Conservation (phyloP, 2,113 vertebrate species). For the Illadopsis cleaveri region DNA sequence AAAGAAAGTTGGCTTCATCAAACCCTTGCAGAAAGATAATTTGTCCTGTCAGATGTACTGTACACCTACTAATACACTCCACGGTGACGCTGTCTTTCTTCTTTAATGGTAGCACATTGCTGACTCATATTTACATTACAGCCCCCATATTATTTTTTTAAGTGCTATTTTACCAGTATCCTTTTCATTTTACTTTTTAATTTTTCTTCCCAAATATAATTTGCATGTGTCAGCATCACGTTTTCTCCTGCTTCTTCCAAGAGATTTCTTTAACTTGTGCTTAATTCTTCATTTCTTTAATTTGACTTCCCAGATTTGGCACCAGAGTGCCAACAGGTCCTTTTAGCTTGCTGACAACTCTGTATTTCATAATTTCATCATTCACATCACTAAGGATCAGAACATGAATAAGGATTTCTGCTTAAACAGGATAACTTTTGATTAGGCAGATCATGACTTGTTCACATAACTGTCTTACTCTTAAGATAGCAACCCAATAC, state of each 20-base stretch:
- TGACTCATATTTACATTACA: slow-evolving; percentile 52
- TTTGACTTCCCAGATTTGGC: background rate
- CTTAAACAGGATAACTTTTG: background rate
- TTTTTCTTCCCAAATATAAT: background rate
- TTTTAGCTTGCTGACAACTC: background rate
- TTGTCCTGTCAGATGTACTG: background rate
- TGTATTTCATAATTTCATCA: background rate
- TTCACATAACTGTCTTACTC: background rate
- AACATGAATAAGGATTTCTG: background rate
- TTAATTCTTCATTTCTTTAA: background rate
- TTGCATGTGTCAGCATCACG: background rate
- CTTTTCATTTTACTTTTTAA: background rate
- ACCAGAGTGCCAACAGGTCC: background rate
- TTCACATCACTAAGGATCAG: background rate
- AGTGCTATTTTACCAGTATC: background rate
- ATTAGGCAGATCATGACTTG: background rate
- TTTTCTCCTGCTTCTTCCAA: background rate
- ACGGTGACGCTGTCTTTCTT: background rate
- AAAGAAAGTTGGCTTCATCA: background rate
- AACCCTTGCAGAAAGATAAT: background rate
- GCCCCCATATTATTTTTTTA: background rate
- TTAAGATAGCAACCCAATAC: background rate
- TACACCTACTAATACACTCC: background rate
- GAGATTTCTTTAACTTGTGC: background rate
- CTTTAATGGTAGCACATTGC: background rate